Base-by-base conservation (phyloP, 2,797 vertebrate species). In the Spondyliosoma cantharus region DNA sequence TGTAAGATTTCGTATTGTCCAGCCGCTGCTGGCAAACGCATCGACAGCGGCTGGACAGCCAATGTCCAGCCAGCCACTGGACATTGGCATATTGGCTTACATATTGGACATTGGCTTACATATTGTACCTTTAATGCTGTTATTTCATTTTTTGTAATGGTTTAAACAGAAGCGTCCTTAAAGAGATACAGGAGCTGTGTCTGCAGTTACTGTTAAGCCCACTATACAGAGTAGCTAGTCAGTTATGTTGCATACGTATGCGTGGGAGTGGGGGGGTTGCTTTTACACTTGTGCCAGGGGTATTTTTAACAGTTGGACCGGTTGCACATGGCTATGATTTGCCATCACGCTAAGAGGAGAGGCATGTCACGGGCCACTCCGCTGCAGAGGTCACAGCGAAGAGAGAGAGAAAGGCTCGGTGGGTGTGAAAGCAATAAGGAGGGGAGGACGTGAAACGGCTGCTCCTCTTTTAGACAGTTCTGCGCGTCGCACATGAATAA, bases 401-500 rank as follows among this genome's bases (percentile, higher is more conserved):
- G 64, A 60, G 46, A 60, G 46, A 72, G 53, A 6, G 66, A 65
- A 64, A 78, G 37, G 14, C 59, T 8, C 0, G 9, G 37, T 37
- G 32, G 29, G 9, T 62, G 48, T 43, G 77, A 82, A 78, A 73
- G 58, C 16, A 71, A 77, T 62, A 77, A 76, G 71, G 74, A 78
- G 63, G 45, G 56, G 37, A 70, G 71, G 67, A 83, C 68, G 58
- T 50, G 64, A 68, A 73, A 24, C 50, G 45, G 19, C 65, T 53
- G 67, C n/a, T 48, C 57, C 13, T 59, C 71, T 78, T 86, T 80
- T 50, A 81, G 82, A 86, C 56, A 52, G 83, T 53, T 71, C 57
- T 79, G 20, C 67, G 50, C 68, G 67, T 82, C 32, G 11, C 58
- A 84, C 63, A 81, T 92, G 73, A 52, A 92, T 89, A 86, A 90